Conservation (phyloP, 2,113 vertebrate species). For the Gallinago jamesoni region DNA sequence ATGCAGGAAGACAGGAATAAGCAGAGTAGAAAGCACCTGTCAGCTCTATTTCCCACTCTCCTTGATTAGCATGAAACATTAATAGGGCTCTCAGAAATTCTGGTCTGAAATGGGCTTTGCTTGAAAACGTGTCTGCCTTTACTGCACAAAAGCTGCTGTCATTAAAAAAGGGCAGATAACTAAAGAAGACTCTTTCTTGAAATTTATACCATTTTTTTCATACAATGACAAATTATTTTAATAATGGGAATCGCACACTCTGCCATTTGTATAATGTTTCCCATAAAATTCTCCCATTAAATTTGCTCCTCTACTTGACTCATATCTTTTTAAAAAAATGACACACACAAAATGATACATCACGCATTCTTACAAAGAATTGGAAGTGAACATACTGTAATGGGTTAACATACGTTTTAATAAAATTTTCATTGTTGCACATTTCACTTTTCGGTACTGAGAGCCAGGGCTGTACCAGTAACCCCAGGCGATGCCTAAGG, state of each 20-base stretch:
- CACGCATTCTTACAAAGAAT: slow-evolving; percentile 77
- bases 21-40: slow-evolving; percentile 99
- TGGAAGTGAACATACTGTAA: slow-evolving; percentile 81
- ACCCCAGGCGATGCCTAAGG: slow-evolving; percentile 82
- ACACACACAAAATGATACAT: slow-evolving; percentile 83
- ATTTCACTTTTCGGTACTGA: slow-evolving; percentile 77
- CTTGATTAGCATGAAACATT: slow-evolving; percentile 99
- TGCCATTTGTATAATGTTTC: slow-evolving; percentile 84
- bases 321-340: slow-evolving; percentile 77
- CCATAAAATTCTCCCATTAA: slow-evolving; percentile 81
- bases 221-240: slow-evolving; percentile 86
- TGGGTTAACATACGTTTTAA: slow-evolving; percentile 84
- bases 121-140: slow-evolving; percentile 80
- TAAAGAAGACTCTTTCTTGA: slow-evolving; percentile 76
- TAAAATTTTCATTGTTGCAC: slow-evolving; percentile 82
- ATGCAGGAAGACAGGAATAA: slow-evolving; percentile 96
- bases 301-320: slow-evolving; percentile 80
- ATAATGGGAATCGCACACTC: slow-evolving; percentile 78
- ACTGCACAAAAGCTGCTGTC: slow-evolving; percentile 75
- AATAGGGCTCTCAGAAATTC: slow-evolving; percentile 92
- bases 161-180: slow-evolving; percentile 79
- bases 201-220: slow-evolving; percentile 79
- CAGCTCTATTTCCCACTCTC: slow-evolving; percentile 89
- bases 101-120: slow-evolving; percentile 84
- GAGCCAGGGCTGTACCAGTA: slow-evolving; percentile 74